A percentile compares a stretch with the other conserved stretches of the same genome.
Conservation (phyloP, 2,888 invertebrate species). For the Brachypalpus laphriformis region DNA sequence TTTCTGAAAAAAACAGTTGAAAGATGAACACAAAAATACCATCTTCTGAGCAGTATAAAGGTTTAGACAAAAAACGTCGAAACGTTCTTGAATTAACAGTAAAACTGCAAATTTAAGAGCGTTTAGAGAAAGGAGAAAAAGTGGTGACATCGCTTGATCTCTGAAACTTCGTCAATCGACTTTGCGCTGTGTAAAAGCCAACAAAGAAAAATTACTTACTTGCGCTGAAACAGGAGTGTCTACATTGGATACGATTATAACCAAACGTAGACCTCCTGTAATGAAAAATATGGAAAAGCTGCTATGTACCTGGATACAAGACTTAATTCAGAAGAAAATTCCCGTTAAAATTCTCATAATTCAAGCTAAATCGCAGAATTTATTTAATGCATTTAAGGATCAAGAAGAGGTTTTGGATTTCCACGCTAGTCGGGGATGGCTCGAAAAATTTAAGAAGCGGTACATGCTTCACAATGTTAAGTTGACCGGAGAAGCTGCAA, state of each 20-base stretch:
- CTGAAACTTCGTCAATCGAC: background rate
- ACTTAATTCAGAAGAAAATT: background rate
- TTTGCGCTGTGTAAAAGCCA: too few species aligned
- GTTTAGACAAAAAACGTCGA: background rate
- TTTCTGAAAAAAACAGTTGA: background rate
- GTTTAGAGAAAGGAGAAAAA: background rate
- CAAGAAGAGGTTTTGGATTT: background rate
- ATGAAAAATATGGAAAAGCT: background rate
- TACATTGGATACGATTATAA: background rate
- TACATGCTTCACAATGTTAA: background rate
- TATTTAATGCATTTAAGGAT: background rate
- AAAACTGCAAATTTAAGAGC: background rate
- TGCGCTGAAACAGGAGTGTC: background rate
- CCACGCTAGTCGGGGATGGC: background rate
- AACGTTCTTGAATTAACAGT: background rate
- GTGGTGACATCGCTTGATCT: background rate
- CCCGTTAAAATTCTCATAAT: background rate
- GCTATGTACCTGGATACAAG: background rate
- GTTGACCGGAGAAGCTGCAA: background rate
- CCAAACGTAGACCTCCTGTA: background rate
- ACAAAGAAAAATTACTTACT: background rate
- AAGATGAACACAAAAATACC: background rate
- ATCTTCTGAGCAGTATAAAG: background rate
- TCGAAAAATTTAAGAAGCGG: background rate
- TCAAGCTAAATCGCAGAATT: background rate